Conservation (phyloP, 2,797 vertebrate genomes). For the Psittacula echo region DNA sequence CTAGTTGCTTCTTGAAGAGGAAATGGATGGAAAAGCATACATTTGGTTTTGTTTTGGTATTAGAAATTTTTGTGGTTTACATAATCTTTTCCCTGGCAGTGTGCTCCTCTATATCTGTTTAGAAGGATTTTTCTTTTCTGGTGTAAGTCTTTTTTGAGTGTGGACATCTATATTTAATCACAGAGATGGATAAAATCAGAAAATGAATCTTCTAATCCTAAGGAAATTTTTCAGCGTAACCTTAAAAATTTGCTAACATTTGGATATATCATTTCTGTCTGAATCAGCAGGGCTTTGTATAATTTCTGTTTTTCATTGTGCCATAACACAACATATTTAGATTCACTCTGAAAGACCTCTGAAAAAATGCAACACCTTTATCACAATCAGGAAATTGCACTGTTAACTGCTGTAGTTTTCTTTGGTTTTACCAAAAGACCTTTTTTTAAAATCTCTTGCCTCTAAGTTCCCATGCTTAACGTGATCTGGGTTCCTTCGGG, state of each 20-base stretch:
- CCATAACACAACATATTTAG: background rate
- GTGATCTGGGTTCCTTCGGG: constrained; percentile 63
- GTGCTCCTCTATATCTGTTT: background rate
- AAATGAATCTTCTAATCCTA: constrained; percentile 15
- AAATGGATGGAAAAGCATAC: background rate
- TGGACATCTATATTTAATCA: background rate
- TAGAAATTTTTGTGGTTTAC: background rate
- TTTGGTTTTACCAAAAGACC: constrained; percentile 5
- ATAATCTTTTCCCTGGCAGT: background rate
- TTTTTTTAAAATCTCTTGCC: background rate
- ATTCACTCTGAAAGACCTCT: background rate
- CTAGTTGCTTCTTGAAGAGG: background rate
- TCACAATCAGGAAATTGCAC: background rate
- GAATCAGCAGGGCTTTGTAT: constrained; percentile 11
- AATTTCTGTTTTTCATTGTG: constrained; percentile 28
- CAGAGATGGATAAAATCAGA: background rate
- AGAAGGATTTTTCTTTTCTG: background rate
- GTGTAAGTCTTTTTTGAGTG: background rate
- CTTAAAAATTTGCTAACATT: constrained; percentile 62
- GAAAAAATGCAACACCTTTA: background rate
- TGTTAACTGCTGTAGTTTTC: background rate
- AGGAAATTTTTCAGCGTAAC: constrained; percentile 23
- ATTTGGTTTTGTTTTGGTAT: background rate
- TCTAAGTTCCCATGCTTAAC: constrained; percentile 62
- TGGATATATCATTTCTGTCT: constrained; percentile 66